Evolutionary conservation across 2,797 vertebrate genomes (phyloP).

Genomic region (Lepus townsendii): DNA sequence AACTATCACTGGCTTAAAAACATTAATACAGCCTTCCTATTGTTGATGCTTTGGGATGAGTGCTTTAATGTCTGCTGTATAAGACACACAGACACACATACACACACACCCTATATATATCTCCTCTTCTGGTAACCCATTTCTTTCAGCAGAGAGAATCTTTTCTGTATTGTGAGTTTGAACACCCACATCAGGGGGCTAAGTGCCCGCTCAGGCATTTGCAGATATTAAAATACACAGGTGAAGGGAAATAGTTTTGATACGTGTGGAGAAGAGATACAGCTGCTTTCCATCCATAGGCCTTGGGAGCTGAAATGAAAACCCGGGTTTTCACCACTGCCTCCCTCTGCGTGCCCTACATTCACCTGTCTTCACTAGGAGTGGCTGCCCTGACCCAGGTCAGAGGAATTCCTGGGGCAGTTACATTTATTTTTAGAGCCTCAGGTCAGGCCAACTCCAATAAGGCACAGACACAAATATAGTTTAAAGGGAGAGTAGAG

Average conservation of each 20-base stretch:
- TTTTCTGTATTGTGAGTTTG: neutral
- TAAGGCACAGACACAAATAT: neutral
- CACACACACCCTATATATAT: rapidly evolving
- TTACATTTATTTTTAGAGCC: neutral
- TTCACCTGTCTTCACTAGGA: neutral
- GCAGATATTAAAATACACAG: neutral
- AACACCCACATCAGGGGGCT: neutral
- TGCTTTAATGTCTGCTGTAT: neutral
- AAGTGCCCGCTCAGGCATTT: neutral
- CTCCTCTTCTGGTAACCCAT: neutral
- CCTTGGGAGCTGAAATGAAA: neutral
- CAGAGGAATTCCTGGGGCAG: neutral
- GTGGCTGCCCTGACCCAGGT: neutral
- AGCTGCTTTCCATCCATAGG: neutral
- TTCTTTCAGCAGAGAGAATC: neutral
- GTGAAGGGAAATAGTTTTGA: neutral
- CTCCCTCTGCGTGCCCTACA: too few species aligned
- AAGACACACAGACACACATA: neutral
- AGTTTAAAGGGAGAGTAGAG: neutral
- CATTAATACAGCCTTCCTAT: neutral
- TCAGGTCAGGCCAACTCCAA: neutral
- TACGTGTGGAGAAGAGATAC: neutral
- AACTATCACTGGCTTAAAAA: constrained; percentile 15
- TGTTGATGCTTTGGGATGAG: neutral
- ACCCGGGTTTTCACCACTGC: too few species aligned